These are phyloP conservation scores for Mormyrops attenuatus DNA, from an alignment of 2,797 vertebrate genomes.

Conservation along the genomic window DNA sequence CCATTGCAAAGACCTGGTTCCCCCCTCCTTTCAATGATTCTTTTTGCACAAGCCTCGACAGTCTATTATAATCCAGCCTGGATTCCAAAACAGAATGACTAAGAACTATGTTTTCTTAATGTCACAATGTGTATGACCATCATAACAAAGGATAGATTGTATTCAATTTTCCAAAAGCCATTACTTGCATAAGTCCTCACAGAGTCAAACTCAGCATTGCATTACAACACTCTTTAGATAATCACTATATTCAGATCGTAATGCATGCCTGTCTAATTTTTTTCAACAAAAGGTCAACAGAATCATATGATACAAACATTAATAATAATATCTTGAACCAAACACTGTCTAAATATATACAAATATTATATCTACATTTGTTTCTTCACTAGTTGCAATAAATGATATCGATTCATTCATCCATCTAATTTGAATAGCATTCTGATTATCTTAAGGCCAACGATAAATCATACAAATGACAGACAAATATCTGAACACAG, in stretches of 20 bases:
- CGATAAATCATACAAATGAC: not conserved
- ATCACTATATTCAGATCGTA: not conserved
- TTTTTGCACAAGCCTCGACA: not conserved
- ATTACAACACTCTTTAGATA: not conserved
- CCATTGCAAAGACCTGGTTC: not conserved
- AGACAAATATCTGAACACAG: not conserved
- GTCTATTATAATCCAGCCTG: not conserved
- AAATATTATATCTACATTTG: not conserved
- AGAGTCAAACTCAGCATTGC: not conserved
- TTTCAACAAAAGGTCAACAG: not conserved
- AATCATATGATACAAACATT: not conserved
- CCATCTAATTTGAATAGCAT: not conserved
- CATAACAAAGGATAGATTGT: not conserved
- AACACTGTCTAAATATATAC: not conserved
- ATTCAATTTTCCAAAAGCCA: not conserved
- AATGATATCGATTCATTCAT: not conserved
- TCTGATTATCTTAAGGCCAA: not conserved
- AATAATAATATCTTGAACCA: not conserved
- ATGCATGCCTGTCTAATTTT: not conserved
- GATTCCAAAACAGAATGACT: not conserved
- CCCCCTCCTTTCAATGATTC: not conserved
- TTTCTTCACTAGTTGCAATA: not conserved
- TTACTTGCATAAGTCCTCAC: not conserved
- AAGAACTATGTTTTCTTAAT: slow-evolving; percentile 3
- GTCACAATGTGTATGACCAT: not conserved